These are phyloP conservation scores for Teleopsis dalmanni DNA, from an alignment of 1,140 invertebrate genomes.

Conservation along the genomic window DNA sequence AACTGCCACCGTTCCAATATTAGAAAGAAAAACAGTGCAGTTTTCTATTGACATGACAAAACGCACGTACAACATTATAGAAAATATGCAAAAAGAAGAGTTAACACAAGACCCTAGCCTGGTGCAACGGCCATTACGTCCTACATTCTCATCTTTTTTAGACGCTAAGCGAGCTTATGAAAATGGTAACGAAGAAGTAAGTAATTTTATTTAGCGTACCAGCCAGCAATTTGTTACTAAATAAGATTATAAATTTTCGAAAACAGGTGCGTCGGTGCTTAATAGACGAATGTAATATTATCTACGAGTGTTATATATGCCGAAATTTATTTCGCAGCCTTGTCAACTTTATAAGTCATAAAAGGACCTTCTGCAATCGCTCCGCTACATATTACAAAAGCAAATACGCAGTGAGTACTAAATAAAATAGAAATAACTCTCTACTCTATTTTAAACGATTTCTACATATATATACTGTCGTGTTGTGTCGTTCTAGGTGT, in stretches of 20 bases:
- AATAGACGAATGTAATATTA: constrained; percentile 69
- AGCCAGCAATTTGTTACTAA: too few relatives aligned
- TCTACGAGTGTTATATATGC: constrained; percentile 80
- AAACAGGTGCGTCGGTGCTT: constrained; percentile 61
- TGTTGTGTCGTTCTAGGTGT: too few relatives aligned
- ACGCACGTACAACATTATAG: too few relatives aligned
- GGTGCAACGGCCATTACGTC: constrained; percentile 55
- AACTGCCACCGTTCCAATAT: too few relatives aligned
- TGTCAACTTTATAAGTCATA: constrained; percentile 77
- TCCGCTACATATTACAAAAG: constrained; percentile 38
- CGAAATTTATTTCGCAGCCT: constrained; percentile 75
- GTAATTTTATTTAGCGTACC: too few relatives aligned
- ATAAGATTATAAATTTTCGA: neutral
- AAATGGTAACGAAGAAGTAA: constrained; percentile 54
- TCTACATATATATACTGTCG: too few relatives aligned
- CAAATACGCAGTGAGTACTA: constrained; percentile 38
- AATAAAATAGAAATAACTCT: constrained; percentile 44
- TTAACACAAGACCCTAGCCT: constrained; percentile 49
- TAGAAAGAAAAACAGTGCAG: too few relatives aligned
- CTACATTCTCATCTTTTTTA: constrained; percentile 53
- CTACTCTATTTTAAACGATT: too few relatives aligned
- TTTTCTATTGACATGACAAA: too few relatives aligned
- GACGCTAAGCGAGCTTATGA: constrained; percentile 55
- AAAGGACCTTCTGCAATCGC: constrained; percentile 63
- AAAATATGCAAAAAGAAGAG: too few relatives aligned